A percentile compares a stretch with the other conserved stretches of the same genome.
Conservation (phyloP, 2,888 invertebrate species). For the Campoplex nolae region DNA sequence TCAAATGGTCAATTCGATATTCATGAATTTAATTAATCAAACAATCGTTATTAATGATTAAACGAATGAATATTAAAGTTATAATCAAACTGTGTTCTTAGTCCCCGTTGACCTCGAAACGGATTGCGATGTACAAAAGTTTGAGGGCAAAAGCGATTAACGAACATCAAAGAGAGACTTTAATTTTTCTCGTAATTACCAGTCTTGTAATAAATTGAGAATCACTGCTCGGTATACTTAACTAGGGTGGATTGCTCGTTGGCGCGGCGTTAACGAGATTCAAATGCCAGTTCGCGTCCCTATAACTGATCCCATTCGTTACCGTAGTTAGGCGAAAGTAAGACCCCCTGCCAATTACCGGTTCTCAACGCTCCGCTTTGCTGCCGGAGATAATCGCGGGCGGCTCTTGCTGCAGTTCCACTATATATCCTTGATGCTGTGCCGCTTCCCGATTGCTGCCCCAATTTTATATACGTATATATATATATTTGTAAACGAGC, state of each 20-base stretch:
- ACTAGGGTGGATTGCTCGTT: slow-evolving; percentile 16
- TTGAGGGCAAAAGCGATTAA: too few relatives aligned
- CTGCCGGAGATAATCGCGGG: slow-evolving; percentile 72
- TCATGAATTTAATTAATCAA: too few relatives aligned
- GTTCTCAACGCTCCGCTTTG: slow-evolving; percentile 70
- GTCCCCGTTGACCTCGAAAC: too few relatives aligned
- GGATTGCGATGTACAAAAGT: too few relatives aligned
- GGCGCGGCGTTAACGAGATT: slow-evolving; percentile 73
- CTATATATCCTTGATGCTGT: slow-evolving; percentile 55
- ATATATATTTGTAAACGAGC: too few relatives aligned
- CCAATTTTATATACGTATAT: slow-evolving; percentile 51
- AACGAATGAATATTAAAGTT: too few relatives aligned
- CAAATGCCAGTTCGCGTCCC: slow-evolving; percentile 71
- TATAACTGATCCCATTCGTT: slow-evolving; percentile 76
- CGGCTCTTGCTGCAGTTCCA: slow-evolving; percentile 27
- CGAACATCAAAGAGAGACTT: too few relatives aligned
- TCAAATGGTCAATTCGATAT: too few relatives aligned
- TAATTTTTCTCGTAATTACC: neutral
- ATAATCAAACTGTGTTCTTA: too few relatives aligned
- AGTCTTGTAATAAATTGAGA: slow-evolving; percentile 13
- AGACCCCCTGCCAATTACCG: slow-evolving; percentile 78
- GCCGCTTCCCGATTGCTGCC: slow-evolving; percentile 61
- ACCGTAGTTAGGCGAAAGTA: slow-evolving; percentile 73
- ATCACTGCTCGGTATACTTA: slow-evolving; percentile 1
- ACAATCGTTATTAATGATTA: too few relatives aligned